These are phyloP conservation scores for Baryphthengus martii DNA, from an alignment of 2,113 vertebrate species.

Conservation along the genomic window DNA sequence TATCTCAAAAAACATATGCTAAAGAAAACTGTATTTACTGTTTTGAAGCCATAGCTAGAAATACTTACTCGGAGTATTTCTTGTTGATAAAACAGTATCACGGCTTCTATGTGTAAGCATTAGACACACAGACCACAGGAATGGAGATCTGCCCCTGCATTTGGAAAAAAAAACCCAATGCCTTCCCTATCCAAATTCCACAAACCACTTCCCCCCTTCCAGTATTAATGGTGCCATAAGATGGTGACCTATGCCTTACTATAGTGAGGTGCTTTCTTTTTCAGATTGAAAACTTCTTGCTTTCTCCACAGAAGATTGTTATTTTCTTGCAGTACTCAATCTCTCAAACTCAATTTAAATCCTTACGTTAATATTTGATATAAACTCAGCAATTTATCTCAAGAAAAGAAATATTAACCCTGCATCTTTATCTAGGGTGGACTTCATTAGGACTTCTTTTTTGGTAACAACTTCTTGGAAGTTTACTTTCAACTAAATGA, in stretches of 20 bases:
- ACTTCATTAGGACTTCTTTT: neutral
- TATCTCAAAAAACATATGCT: neutral
- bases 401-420: neutral
- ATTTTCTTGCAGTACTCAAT: neutral
- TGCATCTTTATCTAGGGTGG: neutral
- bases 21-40: neutral
- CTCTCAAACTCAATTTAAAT: neutral
- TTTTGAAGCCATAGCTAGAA: neutral
- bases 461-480: neutral
- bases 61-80: neutral
- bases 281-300: neutral
- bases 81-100: neutral
- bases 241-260: neutral
- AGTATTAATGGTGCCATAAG: neutral
- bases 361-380: neutral
- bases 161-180: neutral
- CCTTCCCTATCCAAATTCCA: neutral
- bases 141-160: neutral
- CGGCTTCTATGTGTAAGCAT: neutral
- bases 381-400: neutral
- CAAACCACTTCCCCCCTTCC: neutral
- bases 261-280: neutral
- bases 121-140: neutral
- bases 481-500: neutral
- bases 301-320: neutral